Evolutionary conservation across 2,888 invertebrate genomes (phyloP).

Genomic region (Oegoconia quadripuncta): DNA sequence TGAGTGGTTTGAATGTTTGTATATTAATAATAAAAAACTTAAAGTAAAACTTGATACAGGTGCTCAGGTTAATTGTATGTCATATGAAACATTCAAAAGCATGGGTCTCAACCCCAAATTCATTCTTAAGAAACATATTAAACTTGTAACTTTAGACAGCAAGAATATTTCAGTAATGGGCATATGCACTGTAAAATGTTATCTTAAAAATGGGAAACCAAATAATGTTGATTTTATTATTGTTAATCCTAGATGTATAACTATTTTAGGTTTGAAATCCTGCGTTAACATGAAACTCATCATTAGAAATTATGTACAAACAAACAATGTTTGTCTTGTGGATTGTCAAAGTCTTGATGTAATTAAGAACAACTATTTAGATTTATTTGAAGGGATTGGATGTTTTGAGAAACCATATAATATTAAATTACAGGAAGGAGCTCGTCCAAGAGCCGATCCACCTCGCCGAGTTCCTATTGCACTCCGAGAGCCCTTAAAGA

Average conservation of each 20-base stretch:
- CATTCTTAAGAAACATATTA: not conserved
- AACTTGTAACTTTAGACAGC: conserved; percentile 3
- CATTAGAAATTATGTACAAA: too few relatives aligned
- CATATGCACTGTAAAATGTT: too few relatives aligned
- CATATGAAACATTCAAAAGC: conserved; percentile 1
- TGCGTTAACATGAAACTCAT: too few relatives aligned
- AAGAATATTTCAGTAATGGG: not conserved
- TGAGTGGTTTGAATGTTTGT: conserved; percentile 1
- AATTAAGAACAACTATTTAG: too few relatives aligned
- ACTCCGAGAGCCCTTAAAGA: not conserved
- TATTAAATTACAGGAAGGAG: too few relatives aligned
- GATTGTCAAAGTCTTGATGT: too few relatives aligned
- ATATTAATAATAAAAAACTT: not conserved
- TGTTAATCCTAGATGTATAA: not conserved
- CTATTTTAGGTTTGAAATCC: not conserved
- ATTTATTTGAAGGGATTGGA: too few relatives aligned
- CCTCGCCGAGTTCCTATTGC: not conserved
- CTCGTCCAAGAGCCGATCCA: conserved; percentile 1
- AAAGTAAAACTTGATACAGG: conserved; percentile 5
- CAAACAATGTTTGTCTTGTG: too few relatives aligned
- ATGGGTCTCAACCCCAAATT: conserved; percentile 1
- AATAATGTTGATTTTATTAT: conserved; percentile 3
- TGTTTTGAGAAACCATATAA: too few relatives aligned
- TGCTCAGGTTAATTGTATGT: conserved; percentile 6
- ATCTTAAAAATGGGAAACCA: not conserved